These are phyloP conservation scores for Yponomeuta evonymella DNA, from an alignment of 2,888 invertebrate genomes.

Conservation along the genomic window DNA sequence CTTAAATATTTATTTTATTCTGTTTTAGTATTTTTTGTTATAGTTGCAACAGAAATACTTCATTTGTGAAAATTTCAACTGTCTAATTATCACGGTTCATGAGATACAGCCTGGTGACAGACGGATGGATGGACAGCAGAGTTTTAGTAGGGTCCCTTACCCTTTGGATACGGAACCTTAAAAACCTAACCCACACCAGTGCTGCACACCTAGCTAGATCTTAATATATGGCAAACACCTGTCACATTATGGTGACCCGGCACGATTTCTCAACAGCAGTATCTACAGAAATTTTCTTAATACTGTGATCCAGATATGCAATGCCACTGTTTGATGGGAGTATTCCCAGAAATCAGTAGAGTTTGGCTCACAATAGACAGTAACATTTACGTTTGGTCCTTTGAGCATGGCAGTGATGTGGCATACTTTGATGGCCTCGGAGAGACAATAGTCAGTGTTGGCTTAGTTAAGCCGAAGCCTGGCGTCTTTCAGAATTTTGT, in stretches of 20 bases:
- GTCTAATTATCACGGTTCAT: too few species aligned
- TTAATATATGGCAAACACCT: not conserved
- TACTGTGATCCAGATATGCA: constrained; percentile 84
- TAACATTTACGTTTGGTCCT: constrained; percentile 98
- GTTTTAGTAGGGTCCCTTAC: too few species aligned
- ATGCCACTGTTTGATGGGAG: constrained; percentile 96
- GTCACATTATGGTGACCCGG: too few species aligned
- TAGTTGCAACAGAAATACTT: too few species aligned
- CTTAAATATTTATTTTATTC: too few species aligned
- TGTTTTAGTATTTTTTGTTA: too few species aligned
- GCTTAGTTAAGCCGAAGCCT: constrained; percentile 90
- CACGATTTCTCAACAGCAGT: too few species aligned
- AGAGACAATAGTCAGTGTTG: constrained; percentile 95
- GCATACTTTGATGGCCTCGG: constrained; percentile 97
- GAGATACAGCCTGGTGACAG: too few species aligned
- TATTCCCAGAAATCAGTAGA: constrained; percentile 96
- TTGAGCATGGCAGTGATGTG: constrained; percentile 95
- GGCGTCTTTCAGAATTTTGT: constrained; percentile 94
- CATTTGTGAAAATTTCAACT: too few species aligned
- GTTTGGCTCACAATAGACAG: constrained; percentile 99
- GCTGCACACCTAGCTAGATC: not conserved
- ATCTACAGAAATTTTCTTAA: not conserved
- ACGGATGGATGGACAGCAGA: too few species aligned
- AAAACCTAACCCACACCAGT: too few species aligned
- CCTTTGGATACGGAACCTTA: not conserved